A percentile compares a stretch with the other conserved stretches of the same genome.
Conservation (phyloP, 2,888 invertebrate genomes). For the Melieria picta region DNA sequence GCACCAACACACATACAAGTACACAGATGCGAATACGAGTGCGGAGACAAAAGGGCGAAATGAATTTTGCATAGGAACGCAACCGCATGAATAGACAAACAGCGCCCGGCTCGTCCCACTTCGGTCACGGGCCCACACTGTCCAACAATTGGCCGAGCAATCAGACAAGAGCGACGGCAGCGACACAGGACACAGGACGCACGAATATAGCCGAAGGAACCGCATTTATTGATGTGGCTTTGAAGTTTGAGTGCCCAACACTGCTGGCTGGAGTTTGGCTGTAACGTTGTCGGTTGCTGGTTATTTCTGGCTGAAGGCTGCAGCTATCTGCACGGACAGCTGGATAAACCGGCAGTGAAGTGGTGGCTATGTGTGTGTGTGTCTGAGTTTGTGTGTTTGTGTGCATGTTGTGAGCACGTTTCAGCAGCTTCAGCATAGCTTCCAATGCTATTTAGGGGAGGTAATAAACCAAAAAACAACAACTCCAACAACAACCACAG, state of each 20-base stretch:
- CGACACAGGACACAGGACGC: not conserved
- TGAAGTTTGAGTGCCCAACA: constrained; percentile 25
- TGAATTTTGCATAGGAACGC: not conserved
- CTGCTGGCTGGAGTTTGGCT: too few species aligned
- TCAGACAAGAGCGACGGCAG: not conserved
- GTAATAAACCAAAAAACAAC: constrained; percentile 35
- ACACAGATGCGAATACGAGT: not conserved
- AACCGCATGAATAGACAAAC: not conserved
- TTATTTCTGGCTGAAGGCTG: not conserved
- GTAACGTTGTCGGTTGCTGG: not conserved
- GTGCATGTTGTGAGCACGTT: constrained; percentile 13
- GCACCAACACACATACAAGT: not conserved
- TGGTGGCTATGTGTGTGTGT: not conserved
- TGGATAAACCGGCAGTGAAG: too few species aligned
- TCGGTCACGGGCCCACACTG: constrained; percentile 5
- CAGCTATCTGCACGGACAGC: too few species aligned
- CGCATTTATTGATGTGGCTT: constrained; percentile 43
- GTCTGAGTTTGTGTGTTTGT: not conserved
- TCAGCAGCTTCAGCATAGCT: not conserved
- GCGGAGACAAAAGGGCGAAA: not conserved
- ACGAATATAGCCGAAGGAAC: constrained; percentile 21
- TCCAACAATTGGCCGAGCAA: constrained; percentile 22
- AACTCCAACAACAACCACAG: constrained; percentile 11
- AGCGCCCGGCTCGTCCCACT: not conserved
- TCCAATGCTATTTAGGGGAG: constrained; percentile 29